Percentiles rank a stretch among this genome's conserved stretches.
These are phyloP conservation scores for Crematogaster levior DNA, from an alignment of 2,888 invertebrate genomes.

Conservation along the genomic window DNA sequence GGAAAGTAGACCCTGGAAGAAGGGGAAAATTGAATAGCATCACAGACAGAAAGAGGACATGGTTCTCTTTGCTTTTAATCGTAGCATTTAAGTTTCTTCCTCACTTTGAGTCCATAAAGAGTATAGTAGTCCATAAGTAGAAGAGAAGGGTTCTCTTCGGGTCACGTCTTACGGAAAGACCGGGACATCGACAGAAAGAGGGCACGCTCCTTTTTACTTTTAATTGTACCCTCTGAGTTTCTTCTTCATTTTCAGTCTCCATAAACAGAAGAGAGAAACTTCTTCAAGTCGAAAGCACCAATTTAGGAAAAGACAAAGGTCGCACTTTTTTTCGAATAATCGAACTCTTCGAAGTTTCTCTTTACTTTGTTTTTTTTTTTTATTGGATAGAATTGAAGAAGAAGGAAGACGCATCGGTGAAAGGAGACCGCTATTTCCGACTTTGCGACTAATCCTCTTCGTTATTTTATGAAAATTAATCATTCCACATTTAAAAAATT, in stretches of 20 bases:
- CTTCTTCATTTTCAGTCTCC: constrained; percentile 35
- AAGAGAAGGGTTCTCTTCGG: background rate
- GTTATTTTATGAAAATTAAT: background rate
- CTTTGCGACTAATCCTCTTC: background rate
- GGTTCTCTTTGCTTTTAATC: constrained; percentile 40
- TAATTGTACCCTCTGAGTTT: constrained; percentile 27
- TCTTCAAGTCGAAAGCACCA: background rate
- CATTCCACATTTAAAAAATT: background rate
- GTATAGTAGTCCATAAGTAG: too few species aligned
- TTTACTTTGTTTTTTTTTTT: background rate
- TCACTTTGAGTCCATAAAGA: constrained; percentile 33
- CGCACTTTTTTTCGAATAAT: background rate
- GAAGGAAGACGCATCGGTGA: background rate
- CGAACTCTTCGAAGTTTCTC: background rate
- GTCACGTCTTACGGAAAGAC: constrained; percentile 5
- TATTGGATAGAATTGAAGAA: background rate
- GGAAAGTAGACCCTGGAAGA: constrained; percentile 14
- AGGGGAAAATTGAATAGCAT: constrained; percentile 11
- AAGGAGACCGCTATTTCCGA: background rate
- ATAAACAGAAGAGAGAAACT: constrained; percentile 37
- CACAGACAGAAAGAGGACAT: constrained; percentile 27
- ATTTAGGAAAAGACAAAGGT: background rate
- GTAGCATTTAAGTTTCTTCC: constrained; percentile 20
- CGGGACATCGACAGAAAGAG: constrained; percentile 21
- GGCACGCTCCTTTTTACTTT: constrained; percentile 5